A percentile compares a stretch with the other conserved stretches of the same genome.
Evolutionary conservation across 2,888 invertebrate genomes (phyloP).

Genomic region (Parnassius apollo): DNA sequence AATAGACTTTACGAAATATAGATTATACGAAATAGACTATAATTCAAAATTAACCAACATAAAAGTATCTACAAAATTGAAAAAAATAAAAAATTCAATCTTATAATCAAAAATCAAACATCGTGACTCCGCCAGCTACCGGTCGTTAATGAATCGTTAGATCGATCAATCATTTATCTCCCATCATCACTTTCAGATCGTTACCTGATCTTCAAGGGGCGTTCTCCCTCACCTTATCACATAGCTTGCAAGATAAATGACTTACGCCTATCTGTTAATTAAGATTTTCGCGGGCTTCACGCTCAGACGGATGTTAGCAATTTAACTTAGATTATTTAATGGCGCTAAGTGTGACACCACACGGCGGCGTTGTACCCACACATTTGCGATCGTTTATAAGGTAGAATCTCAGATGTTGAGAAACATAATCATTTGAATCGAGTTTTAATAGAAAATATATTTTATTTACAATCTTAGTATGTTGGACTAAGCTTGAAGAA

Average conservation of each 20-base stretch:
- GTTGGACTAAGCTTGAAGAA: too few species aligned
- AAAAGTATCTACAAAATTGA: neutral
- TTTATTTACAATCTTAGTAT: too few species aligned
- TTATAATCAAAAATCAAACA: constrained; percentile 23
- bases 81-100: neutral
- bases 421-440: too few species aligned
- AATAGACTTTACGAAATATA: too few species aligned
- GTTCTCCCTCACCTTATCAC: constrained; percentile 61
- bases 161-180: constrained; percentile 54
- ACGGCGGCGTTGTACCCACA: neutral
- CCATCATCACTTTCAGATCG: constrained; percentile 53
- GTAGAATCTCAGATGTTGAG: neutral
- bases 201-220: constrained; percentile 50
- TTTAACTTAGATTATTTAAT: constrained; percentile 68
- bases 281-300: constrained; percentile 77
- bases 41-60: neutral
- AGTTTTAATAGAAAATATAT: too few species aligned
- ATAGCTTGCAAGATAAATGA: constrained; percentile 63
- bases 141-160: constrained; percentile 37
- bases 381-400: neutral
- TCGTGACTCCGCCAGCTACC: constrained; percentile 29
- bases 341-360: constrained; percentile 42
- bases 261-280: constrained; percentile 77
- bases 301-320: constrained; percentile 70
- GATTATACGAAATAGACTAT: too few species aligned